Percentiles rank a stretch among this genome's conserved stretches.
Evolutionary conservation across 2,797 vertebrate species (phyloP).

Genomic region (Phoxinus dragarum): DNA sequence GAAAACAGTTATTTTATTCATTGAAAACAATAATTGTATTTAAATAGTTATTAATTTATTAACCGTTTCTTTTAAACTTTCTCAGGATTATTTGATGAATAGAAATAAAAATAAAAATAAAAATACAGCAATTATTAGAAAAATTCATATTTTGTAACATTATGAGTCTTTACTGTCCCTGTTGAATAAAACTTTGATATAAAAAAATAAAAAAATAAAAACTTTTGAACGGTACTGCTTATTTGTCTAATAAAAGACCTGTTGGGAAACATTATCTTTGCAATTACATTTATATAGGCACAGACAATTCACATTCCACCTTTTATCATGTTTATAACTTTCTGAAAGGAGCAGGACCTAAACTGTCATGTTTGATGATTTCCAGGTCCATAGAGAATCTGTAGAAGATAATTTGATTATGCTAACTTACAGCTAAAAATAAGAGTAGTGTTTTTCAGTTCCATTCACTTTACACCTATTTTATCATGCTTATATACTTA

Average conservation of each 20-base stretch:
- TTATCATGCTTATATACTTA: neutral
- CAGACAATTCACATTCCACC: neutral
- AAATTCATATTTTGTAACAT: neutral
- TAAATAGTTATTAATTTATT: too few relatives aligned
- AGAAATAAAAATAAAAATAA: neutral
- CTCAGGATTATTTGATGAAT: neutral
- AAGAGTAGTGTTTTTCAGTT: neutral
- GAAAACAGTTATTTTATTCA: neutral
- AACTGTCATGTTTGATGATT: neutral
- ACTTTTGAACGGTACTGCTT: too few relatives aligned
- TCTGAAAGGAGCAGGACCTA: neutral
- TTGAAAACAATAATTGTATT: neutral
- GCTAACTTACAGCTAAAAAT: neutral
- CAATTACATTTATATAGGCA: neutral
- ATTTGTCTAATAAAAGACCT: neutral
- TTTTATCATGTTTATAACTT: neutral
- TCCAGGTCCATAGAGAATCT: neutral
- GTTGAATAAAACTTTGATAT: too few relatives aligned
- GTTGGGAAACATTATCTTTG: neutral
- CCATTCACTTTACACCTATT: neutral
- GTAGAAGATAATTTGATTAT: neutral
- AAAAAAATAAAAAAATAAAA: too few relatives aligned
- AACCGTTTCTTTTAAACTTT: rapidly evolving
- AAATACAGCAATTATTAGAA: neutral
- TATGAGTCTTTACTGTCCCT: neutral